Conservation (phyloP, 2,113 vertebrate species). For the Oceanites oceanicus region DNA sequence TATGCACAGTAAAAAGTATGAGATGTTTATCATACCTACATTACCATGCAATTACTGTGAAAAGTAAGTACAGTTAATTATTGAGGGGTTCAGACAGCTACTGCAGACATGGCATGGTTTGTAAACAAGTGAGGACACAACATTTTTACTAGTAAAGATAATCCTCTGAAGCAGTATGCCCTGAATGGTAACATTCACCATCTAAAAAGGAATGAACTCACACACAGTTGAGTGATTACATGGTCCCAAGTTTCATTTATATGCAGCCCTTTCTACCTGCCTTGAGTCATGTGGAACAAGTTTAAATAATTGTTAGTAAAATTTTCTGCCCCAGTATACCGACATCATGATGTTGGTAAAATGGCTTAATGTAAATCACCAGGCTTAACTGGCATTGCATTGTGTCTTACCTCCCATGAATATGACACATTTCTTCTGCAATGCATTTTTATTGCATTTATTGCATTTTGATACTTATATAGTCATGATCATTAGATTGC, state of each 20-base stretch:
- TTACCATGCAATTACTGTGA: neutral
- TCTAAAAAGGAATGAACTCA: neutral
- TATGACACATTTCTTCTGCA: neutral
- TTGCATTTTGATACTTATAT: neutral
- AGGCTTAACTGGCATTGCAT: neutral
- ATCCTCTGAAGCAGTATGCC: neutral
- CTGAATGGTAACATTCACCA: neutral
- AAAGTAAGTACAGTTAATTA: neutral
- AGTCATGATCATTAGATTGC: neutral
- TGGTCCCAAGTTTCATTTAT: neutral
- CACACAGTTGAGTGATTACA: neutral
- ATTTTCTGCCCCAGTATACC: neutral
- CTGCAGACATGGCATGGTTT: neutral
- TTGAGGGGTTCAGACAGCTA: neutral
- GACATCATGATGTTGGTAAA: neutral
- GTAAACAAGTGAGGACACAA: neutral
- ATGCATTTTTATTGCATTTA: neutral
- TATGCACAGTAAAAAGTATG: neutral
- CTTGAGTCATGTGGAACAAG: neutral
- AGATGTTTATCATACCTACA: neutral
- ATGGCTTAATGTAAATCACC: neutral
- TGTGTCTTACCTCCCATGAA: neutral
- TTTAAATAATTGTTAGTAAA: neutral
- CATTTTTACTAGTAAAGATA: neutral
- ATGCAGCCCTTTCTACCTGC: neutral